These are phyloP conservation scores for Anthoscopus minutus DNA, from an alignment of 2,113 vertebrate species.

Conservation along the genomic window DNA sequence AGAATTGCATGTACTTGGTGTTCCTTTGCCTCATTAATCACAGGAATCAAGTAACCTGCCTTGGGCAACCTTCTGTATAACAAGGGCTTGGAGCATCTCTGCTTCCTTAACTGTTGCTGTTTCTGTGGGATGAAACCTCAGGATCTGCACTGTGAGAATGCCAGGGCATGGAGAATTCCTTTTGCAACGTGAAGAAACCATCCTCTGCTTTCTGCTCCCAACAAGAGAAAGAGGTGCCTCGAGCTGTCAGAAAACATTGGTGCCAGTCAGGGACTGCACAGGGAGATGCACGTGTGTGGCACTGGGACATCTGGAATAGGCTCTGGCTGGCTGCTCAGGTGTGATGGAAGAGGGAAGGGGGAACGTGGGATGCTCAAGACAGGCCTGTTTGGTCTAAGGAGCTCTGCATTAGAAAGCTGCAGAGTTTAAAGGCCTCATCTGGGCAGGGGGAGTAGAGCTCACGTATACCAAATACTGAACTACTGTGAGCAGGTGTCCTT, in stretches of 20 bases:
- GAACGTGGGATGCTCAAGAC: neutral
- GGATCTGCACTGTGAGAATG: neutral
- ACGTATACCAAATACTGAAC: fast-evolving
- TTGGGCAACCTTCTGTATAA: neutral
- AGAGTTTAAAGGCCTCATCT: neutral
- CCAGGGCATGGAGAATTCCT: neutral
- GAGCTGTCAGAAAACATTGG: fast-evolving
- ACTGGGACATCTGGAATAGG: neutral
- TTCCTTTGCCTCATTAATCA: neutral
- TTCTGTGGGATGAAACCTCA: neutral
- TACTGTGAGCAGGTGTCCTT: neutral
- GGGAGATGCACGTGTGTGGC: neutral
- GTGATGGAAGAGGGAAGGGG: neutral
- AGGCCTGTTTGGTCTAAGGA: neutral
- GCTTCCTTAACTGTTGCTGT: neutral
- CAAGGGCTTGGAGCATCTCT: neutral
- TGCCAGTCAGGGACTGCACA: neutral
- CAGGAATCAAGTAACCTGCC: neutral
- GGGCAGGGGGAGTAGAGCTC: neutral
- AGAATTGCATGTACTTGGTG: neutral
- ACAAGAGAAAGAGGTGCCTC: neutral
- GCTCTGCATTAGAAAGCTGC: neutral
- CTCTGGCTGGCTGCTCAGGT: neutral
- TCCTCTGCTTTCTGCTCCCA: neutral
- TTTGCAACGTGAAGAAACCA: neutral